Evolutionary conservation across 1,140 invertebrate genomes (phyloP).

Genomic region (Pseudomyrmex sp.): DNA sequence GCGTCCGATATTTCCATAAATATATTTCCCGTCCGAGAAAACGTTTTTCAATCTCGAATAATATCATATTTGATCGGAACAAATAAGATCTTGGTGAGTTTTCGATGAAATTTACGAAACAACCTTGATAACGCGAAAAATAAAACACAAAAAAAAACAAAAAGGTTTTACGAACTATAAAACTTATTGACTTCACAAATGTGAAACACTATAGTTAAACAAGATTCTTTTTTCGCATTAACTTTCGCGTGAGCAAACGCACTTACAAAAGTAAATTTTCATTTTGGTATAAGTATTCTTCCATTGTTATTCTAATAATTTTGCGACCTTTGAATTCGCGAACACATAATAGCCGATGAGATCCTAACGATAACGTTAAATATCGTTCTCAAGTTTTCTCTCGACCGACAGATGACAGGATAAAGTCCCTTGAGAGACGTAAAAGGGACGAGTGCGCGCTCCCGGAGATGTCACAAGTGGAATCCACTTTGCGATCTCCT

Average conservation of each 20-base stretch:
- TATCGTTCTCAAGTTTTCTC: slow-evolving; percentile 21
- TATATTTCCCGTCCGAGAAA: neutral
- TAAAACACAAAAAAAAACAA: neutral
- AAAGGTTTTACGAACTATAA: too few species aligned
- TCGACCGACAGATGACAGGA: slow-evolving; percentile 18
- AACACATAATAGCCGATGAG: slow-evolving; percentile 27
- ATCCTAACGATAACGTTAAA: slow-evolving; percentile 8
- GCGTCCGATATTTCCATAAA: slow-evolving; percentile 47
- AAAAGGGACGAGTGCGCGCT: slow-evolving; percentile 51
- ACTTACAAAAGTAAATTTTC: neutral
- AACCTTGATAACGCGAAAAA: neutral
- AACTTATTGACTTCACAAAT: too few species aligned
- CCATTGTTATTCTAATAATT: too few species aligned
- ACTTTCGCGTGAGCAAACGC: neutral
- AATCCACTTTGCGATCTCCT: slow-evolving; percentile 58
- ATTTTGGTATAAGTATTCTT: neutral
- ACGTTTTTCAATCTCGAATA: slow-evolving; percentile 40
- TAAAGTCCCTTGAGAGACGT: slow-evolving; percentile 53
- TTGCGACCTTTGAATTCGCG: neutral
- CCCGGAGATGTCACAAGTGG: slow-evolving; percentile 40
- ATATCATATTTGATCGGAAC: slow-evolving; percentile 29
- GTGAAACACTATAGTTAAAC: too few species aligned
- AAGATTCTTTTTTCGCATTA: neutral
- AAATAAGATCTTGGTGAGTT: slow-evolving; percentile 12
- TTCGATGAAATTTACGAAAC: too few species aligned